Conservation (phyloP, 1,140 invertebrate genomes). For the Helicoverpa zea region DNA sequence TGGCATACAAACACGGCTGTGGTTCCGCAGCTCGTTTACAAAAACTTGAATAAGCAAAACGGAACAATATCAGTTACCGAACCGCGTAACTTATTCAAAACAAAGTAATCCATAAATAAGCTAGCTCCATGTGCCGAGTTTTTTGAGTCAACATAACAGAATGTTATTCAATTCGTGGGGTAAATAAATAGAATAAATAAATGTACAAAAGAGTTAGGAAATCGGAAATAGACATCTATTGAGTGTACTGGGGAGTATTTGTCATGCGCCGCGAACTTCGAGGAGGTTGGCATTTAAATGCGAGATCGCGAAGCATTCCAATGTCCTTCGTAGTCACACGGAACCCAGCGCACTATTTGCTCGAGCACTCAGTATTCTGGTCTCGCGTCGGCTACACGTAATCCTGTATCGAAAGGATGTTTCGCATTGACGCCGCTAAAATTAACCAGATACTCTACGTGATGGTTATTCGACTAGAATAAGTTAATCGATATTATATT, state of each 20-base stretch:
- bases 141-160: neutral
- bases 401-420: conserved; percentile 54
- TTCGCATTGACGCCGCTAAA: conserved; percentile 47
- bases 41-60: neutral
- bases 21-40: neutral
- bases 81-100: conserved; percentile 7
- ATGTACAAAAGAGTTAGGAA: conserved; percentile 26
- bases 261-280: conserved; percentile 50
- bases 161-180: conserved; percentile 34
- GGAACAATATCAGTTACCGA: neutral
- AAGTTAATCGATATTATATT: neutral
- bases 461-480: conserved; percentile 9
- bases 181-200: neutral
- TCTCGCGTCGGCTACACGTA: conserved; percentile 49
- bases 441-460: conserved; percentile 39
- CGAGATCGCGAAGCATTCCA: conserved; percentile 56
- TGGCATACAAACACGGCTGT: too few relatives aligned
- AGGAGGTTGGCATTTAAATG: conserved; percentile 58
- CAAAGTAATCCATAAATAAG: conserved; percentile 14
- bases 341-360: conserved; percentile 21
- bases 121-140: neutral
- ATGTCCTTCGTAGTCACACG: conserved; percentile 54
- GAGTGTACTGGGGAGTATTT: conserved; percentile 53
- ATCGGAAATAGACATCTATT: conserved; percentile 57
- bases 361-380: conserved; percentile 44